Percentiles rank a stretch among this genome's conserved stretches.
phyloP scores from a whole-genome alignment of 2,113 vertebrate species.

The Clupea harengus region DNA sequence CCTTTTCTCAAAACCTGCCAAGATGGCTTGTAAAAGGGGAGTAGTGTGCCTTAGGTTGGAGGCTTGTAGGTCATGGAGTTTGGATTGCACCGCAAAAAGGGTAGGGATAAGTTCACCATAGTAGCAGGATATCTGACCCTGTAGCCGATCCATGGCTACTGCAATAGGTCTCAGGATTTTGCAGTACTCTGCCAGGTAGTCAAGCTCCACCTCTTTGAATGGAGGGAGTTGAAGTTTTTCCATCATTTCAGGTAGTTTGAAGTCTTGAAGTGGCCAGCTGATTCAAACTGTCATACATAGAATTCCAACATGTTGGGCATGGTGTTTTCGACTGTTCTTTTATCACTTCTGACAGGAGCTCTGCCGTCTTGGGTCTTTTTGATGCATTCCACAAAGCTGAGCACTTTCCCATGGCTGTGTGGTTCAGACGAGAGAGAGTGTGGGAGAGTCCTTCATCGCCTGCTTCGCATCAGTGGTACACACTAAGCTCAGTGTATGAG shows the following conservation, averaged over 20 bases:
- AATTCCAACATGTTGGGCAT: too few species aligned
- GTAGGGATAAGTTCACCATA: constrained; percentile 23
- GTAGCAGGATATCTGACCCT: constrained; percentile 23
- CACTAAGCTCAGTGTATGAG: constrained; percentile 20
- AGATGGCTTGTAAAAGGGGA: constrained; percentile 28
- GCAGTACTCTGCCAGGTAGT: constrained; percentile 23
- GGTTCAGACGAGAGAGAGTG: constrained; percentile 9
- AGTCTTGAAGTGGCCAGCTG: too few species aligned
- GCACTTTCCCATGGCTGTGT: constrained; percentile 23
- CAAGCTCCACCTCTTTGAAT: constrained; percentile 22
- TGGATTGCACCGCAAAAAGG: constrained; percentile 28
- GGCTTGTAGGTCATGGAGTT: constrained; percentile 29
- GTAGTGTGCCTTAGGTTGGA: constrained; percentile 27
- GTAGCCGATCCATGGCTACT: constrained; percentile 24
- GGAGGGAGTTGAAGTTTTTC: constrained; percentile 13
- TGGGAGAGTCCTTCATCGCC: background rate
- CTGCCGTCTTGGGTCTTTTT: constrained; percentile 13
- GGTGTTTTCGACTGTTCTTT: constrained; percentile 19
- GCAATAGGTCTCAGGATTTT: constrained; percentile 28
- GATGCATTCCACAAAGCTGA: constrained; percentile 21
- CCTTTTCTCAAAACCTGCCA: background rate
- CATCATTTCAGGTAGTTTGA: constrained; percentile 20
- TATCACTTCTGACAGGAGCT: background rate
- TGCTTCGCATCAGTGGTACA: constrained; percentile 12
- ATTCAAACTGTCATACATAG: too few species aligned